Evolutionary conservation across 2,888 invertebrate genomes (phyloP), one percentile per base, ranked within the genome.

Genomic region (Eristalis pertinax): DNA sequence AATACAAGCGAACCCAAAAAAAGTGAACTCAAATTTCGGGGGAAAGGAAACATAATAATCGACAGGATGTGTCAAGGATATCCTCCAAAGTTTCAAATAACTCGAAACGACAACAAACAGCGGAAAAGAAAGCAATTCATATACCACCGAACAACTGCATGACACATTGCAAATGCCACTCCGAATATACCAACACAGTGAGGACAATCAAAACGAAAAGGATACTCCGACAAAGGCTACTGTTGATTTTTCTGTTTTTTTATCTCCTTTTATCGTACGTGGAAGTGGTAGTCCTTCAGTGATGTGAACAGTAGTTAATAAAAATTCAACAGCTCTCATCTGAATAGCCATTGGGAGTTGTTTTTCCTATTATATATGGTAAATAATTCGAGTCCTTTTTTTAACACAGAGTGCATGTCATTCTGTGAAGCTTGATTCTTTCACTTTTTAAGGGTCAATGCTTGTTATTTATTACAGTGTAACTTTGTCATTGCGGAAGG

Each of bases 1-100:
- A 78, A 68, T 67, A 68, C 26, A 79, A 78, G 50, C 24, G 15
- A 56, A 56, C 38, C 35, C 26, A 35, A 70, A 60, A 56, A 75
- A 77, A 62, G 76, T 38, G 65, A 74, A 84, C 79, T 85, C 79
- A 78, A 79, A 73, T 89, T 83, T 84, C 89, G 56, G 56, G 35
- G 68, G 58, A 58, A 58, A 63, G 29, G 15, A 64, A 64, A 67
- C 38, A 85, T 72, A 58, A 88, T 84, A 87, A 90, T 90, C 90
- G 91, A 90, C 92, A 92, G 92, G 92, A 92, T 92, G 91, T 92
- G 92, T 92, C 92, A 92, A 92, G 92, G 92, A 92, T 92, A 92
- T 92, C 92, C 92, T 92, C 90, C 90, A 90, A 89, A 91, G 87
- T 87, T 87, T 87, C 87, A 87, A 84, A 87, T 87, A 84, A 76